phyloP scores from a whole-genome alignment of 2,113 vertebrate species.

The Malurus melanocephalus region DNA sequence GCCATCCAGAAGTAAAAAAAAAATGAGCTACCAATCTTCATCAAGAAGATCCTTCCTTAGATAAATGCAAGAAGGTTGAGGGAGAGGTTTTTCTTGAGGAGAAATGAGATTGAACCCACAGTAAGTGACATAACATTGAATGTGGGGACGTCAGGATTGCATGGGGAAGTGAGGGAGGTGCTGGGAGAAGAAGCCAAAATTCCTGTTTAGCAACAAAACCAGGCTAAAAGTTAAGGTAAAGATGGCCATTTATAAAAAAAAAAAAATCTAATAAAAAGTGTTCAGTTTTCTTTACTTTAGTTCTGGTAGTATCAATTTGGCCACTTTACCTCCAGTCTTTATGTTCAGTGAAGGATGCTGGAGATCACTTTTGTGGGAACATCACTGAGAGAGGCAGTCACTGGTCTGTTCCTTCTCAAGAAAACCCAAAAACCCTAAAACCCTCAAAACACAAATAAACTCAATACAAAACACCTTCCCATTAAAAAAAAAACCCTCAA shows the following conservation, averaged over 20 bases:
- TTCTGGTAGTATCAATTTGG: neutral
- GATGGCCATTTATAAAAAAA: neutral
- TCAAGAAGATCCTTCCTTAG: neutral
- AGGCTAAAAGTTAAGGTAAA: neutral
- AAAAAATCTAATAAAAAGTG: accelerated
- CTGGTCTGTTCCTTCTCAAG: neutral
- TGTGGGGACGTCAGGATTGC: neutral
- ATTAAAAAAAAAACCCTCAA: neutral
- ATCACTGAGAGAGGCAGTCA: no score
- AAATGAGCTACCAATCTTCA: neutral
- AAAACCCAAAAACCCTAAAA: neutral
- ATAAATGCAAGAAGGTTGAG: neutral
- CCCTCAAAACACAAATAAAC: neutral
- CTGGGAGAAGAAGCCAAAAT: neutral
- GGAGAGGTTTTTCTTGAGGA: neutral
- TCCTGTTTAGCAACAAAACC: neutral
- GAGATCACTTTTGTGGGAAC: neutral
- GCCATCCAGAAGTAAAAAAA: neutral
- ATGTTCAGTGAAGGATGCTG: neutral
- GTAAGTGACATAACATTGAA: neutral
- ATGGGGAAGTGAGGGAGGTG: neutral
- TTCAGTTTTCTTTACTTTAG: neutral
- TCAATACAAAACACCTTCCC: accelerated
- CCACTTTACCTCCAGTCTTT: neutral
- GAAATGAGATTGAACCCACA: neutral